phyloP scores from a whole-genome alignment of 2,797 vertebrate genomes.

The Eidolon dupreanum region DNA sequence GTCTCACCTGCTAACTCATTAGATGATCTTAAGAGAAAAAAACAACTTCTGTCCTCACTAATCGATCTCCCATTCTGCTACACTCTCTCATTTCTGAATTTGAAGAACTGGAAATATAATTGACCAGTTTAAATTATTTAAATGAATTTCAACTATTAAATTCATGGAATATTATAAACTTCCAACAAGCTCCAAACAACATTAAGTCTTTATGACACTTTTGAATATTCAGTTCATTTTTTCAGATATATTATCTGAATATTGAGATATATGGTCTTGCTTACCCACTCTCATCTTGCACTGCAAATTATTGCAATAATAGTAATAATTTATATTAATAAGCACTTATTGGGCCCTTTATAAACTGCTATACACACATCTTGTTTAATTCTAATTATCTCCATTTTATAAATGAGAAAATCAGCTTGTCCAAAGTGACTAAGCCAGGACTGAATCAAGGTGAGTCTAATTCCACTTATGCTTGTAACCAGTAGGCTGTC shows the following conservation, averaged over 20 bases:
- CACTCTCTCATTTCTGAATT: neutral
- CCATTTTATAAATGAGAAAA: neutral
- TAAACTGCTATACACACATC: neutral
- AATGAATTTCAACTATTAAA: neutral
- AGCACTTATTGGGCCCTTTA: neutral
- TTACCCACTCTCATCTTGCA: neutral
- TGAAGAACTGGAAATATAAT: neutral
- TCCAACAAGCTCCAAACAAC: neutral
- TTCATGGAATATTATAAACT: neutral
- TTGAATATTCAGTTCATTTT: neutral
- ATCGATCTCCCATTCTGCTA: neutral
- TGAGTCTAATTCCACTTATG: neutral
- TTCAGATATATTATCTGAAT: neutral
- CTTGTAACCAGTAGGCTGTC: neutral
- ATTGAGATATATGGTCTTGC: neutral
- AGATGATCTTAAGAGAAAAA: neutral
- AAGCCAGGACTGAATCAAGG: neutral
- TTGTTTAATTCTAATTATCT: neutral
- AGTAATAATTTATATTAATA: neutral
- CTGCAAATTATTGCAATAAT: neutral
- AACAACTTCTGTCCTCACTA: neutral
- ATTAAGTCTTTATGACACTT: neutral
- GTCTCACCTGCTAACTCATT: neutral
- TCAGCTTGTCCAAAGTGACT: neutral
- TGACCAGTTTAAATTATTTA: neutral